phyloP scores from a whole-genome alignment of 2,797 vertebrate species.

The Chaetodon trifasciatus region DNA sequence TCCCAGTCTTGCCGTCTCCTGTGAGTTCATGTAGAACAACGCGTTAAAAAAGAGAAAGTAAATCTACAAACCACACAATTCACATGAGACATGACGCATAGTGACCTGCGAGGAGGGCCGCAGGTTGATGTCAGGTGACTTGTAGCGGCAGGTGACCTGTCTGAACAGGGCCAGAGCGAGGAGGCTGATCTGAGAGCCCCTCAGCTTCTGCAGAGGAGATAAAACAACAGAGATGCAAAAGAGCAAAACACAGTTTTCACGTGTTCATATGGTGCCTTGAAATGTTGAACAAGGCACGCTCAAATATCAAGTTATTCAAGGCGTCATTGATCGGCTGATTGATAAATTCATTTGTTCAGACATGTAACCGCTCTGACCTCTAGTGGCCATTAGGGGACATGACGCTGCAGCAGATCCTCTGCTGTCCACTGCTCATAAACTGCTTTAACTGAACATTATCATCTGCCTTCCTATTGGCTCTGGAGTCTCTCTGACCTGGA shows the following conservation, averaged over 20 bases:
- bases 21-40: background rate
- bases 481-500: conserved; percentile 70
- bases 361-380: background rate
- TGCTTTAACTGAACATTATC: no score
- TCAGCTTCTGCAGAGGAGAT: conserved; percentile 57
- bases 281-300: no score
- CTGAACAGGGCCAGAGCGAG: conserved; percentile 80
- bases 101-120: conserved; percentile 70
- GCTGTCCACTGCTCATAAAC: background rate
- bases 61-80: background rate
- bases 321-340: no score
- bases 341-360: no score
- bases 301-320: no score
- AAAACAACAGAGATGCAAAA: background rate
- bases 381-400: background rate
- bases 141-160: conserved; percentile 75
- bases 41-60: background rate
- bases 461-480: background rate
- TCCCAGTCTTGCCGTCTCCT: conserved; percentile 60
- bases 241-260: background rate
- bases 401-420: background rate
- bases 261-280: no score
- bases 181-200: conserved; percentile 32
- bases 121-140: conserved; percentile 40
- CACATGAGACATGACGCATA: background rate